Evolutionary conservation across 2,797 vertebrate species (phyloP).

Genomic region (Hybognathus amarus): DNA sequence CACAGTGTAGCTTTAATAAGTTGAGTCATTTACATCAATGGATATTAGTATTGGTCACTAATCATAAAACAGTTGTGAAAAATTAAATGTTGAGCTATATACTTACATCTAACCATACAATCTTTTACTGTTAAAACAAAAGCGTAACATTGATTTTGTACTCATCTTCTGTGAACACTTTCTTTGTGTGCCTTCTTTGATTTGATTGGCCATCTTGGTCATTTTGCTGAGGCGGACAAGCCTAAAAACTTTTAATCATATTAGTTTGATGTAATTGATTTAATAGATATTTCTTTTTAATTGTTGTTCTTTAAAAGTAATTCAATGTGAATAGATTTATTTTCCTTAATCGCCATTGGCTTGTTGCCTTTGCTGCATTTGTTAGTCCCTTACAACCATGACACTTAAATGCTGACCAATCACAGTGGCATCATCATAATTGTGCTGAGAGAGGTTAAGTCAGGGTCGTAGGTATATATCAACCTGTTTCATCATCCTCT

Average conservation of each 20-base stretch:
- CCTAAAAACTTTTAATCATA: not conserved
- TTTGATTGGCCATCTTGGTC: not conserved
- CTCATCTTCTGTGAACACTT: not conserved
- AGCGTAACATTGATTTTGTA: not conserved
- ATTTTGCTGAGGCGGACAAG: not conserved
- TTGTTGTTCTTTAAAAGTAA: no score
- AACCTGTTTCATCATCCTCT: conserved; percentile 41
- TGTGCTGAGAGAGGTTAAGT: conserved; percentile 29
- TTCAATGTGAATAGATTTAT: not conserved
- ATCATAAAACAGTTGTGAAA: not conserved
- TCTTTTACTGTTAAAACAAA: not conserved
- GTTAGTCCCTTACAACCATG: not conserved
- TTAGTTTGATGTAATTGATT: no score
- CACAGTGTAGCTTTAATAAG: no score
- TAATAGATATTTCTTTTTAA: no score
- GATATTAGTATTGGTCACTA: not conserved
- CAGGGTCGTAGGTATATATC: conserved; percentile 34
- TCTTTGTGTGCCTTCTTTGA: not conserved
- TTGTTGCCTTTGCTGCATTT: conserved; percentile 4
- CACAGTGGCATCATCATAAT: conserved; percentile 3
- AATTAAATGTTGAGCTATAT: not conserved
- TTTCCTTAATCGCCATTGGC: not conserved
- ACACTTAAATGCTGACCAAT: conserved; percentile 32
- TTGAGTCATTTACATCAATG: no score
- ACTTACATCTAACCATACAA: not conserved